Conservation (phyloP, 2,113 vertebrate species). For the Centropristis striata region DNA sequence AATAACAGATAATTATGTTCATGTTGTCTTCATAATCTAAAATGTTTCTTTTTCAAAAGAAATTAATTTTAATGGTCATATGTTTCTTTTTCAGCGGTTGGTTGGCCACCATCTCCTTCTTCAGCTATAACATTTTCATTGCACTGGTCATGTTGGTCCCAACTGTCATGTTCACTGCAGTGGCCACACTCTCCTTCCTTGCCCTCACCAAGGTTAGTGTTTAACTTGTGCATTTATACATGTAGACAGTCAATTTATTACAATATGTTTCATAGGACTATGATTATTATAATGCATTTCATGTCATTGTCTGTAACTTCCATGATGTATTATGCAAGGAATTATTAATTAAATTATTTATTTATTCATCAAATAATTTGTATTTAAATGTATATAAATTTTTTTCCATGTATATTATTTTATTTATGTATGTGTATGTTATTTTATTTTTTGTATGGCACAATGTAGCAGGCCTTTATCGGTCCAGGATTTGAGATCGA, state of each 20-base stretch:
- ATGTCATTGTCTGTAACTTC: background rate
- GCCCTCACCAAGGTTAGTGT: constrained; percentile 93
- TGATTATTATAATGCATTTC: too few species aligned
- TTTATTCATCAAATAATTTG: background rate
- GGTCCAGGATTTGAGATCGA: background rate
- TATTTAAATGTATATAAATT: too few species aligned
- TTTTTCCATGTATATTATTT: too few species aligned
- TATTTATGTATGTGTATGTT: too few species aligned
- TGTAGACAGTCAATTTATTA: background rate
- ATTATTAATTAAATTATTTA: background rate
- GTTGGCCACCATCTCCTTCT: constrained; percentile 95
- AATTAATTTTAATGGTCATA: background rate
- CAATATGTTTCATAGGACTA: too few species aligned
- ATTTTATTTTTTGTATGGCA: too few species aligned
- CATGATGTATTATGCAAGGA: background rate
- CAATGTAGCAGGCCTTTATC: background rate
- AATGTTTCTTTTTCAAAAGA: background rate
- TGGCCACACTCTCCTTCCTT: constrained; percentile 93
- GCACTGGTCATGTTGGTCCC: constrained; percentile 96
- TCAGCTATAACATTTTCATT: constrained; percentile 92
- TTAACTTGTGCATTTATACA: background rate
- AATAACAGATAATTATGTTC: constrained; percentile 10
- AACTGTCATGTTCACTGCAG: constrained; percentile 93
- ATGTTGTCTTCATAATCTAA: constrained; percentile 15
- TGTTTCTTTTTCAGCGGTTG: constrained; percentile 89